Percentiles rank a stretch among this genome's conserved stretches.
Evolutionary conservation across 2,113 vertebrate species (phyloP).

Genomic region (Rana temporaria): DNA sequence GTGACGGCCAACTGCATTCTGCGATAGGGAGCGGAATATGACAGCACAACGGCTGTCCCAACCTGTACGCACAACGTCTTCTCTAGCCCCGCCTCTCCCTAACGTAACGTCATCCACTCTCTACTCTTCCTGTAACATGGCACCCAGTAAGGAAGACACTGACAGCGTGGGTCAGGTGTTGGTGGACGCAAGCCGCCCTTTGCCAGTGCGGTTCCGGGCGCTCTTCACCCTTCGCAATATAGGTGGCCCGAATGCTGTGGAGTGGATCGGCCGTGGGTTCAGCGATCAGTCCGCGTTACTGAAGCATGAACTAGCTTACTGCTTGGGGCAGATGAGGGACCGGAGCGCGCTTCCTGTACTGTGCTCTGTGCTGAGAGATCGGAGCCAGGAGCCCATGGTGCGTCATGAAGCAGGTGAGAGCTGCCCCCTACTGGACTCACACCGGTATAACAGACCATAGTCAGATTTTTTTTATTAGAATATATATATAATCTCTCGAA

Average conservation of each 20-base stretch:
- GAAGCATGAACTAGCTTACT: constrained; percentile 94
- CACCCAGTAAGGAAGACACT: constrained; percentile 60
- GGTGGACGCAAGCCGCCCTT: constrained; percentile 72
- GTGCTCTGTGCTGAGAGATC: constrained; percentile 77
- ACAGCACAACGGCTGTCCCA: no score
- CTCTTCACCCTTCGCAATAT: constrained; percentile 90
- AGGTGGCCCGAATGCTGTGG: constrained; percentile 79
- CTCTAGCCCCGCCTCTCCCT: no score
- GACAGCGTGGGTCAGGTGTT: constrained; percentile 76
- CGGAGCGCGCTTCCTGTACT: constrained; percentile 79
- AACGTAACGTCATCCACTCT: neutral
- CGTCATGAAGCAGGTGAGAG: constrained; percentile 90
- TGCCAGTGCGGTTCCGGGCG: constrained; percentile 86
- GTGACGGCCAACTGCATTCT: no score
- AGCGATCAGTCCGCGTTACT: constrained; percentile 85
- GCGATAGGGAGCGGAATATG: no score
- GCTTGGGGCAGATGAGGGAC: constrained; percentile 94
- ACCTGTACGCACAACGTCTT: no score
- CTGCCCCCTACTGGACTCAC: neutral
- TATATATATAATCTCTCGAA: no score
- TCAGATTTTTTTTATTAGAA: neutral
- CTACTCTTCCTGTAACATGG: constrained; percentile 1
- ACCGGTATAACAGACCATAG: neutral
- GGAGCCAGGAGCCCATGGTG: constrained; percentile 89
- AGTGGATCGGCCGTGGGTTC: constrained; percentile 89